Conservation (phyloP, 2,113 vertebrate genomes). For the Rhagologus leucostigma region DNA sequence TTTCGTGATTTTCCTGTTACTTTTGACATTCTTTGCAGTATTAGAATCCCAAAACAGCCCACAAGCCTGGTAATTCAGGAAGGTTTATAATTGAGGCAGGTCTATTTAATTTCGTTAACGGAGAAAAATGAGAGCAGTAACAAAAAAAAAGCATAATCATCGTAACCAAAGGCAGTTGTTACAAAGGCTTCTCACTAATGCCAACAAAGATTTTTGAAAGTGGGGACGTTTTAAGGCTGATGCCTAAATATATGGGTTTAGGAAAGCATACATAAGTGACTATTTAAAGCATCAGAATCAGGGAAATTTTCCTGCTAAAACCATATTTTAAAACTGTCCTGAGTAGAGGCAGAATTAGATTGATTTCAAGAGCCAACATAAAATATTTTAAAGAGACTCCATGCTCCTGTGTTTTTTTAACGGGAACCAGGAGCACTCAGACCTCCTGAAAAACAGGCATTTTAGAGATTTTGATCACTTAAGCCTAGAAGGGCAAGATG, state of each 20-base stretch:
- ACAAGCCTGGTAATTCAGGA: conserved; percentile 13
- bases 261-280: background rate
- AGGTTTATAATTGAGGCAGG: background rate
- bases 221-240: background rate
- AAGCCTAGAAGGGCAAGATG: background rate
- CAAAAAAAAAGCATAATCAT: background rate
- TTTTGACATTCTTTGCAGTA: background rate
- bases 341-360: background rate
- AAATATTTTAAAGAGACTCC: background rate
- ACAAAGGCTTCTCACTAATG: background rate
- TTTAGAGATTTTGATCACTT: background rate
- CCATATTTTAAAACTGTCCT: background rate
- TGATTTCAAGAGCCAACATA: background rate
- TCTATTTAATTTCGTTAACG: background rate
- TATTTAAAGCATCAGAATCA: background rate
- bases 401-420: background rate
- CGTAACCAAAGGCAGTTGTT: background rate
- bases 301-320: background rate
- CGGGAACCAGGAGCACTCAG: background rate
- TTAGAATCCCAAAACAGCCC: background rate
- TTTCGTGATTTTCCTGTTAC: conserved; percentile 7
- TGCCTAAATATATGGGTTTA: background rate
- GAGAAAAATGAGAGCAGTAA: background rate
- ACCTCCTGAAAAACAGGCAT: background rate
- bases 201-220: background rate